Conservation (phyloP, 2,113 vertebrate genomes). For the Fregata magnificens region DNA sequence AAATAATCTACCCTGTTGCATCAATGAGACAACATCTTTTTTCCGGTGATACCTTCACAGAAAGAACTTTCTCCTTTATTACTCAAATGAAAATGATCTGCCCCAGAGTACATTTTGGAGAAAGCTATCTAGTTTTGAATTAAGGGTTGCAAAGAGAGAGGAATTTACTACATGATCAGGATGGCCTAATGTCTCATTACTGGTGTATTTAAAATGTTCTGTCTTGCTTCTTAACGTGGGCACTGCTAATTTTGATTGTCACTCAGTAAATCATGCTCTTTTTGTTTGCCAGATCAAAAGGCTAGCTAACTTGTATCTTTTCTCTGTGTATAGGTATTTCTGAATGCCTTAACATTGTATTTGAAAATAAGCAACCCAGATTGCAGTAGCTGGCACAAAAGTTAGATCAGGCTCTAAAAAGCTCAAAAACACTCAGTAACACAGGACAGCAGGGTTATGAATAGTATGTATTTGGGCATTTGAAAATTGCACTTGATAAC, state of each 20-base stretch:
- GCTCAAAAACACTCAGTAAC: not conserved
- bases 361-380: not conserved
- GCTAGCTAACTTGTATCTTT: not conserved
- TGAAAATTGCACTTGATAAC: not conserved
- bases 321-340: not conserved
- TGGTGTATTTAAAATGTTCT: not conserved
- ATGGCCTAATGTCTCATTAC: not conserved
- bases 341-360: not conserved
- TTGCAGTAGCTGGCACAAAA: not conserved
- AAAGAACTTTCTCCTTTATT: not conserved
- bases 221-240: not conserved
- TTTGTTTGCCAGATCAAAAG: not conserved
- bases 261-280: not conserved
- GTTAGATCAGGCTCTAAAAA: not conserved
- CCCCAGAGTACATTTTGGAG: not conserved
- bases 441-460: not conserved
- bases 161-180: not conserved
- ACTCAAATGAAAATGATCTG: not conserved
- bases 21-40: not conserved
- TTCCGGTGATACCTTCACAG: not conserved
- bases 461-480: not conserved
- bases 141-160: not conserved
- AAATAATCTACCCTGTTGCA: not conserved
- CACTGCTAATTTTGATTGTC: not conserved
- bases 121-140: not conserved